A percentile compares a stretch with the other conserved stretches of the same genome.
phyloP scores from a whole-genome alignment of 2,113 vertebrate species.

The Corythoichthys intestinalis region DNA sequence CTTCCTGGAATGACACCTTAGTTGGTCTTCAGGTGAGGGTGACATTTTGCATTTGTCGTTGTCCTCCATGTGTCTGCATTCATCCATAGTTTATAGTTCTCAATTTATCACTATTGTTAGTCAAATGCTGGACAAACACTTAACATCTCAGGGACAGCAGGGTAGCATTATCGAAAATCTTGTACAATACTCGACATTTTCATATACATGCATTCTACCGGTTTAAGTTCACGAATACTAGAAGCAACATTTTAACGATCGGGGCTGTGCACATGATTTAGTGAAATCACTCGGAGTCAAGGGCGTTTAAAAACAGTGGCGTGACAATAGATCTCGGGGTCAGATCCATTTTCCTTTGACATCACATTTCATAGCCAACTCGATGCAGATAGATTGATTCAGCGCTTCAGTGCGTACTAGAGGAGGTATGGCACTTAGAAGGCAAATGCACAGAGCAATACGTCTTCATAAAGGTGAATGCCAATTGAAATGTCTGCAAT shows the following conservation, averaged over 20 bases:
- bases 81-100: too few species aligned
- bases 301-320: constrained; percentile 22
- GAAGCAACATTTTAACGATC: neutral
- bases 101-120: neutral
- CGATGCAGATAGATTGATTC: constrained; percentile 45
- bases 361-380: constrained; percentile 31
- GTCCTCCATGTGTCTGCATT: neutral
- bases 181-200: neutral
- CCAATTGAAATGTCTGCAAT: constrained; percentile 43
- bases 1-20: constrained; percentile 24
- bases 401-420: constrained; percentile 25
- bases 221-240: neutral
- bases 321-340: constrained; percentile 44
- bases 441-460: constrained; percentile 27
- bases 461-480: constrained; percentile 50
- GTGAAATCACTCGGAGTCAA: constrained; percentile 30
- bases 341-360: constrained; percentile 53
- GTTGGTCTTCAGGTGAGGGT: constrained; percentile 27
- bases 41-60: neutral
- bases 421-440: constrained; percentile 23
- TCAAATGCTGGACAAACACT: too few species aligned
- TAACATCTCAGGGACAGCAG: neutral
- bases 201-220: neutral
- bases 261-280: constrained; percentile 32
- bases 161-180: neutral